Base-by-base conservation (phyloP, 2,113 vertebrate species). In the Salvelinus fontinalis region DNA sequence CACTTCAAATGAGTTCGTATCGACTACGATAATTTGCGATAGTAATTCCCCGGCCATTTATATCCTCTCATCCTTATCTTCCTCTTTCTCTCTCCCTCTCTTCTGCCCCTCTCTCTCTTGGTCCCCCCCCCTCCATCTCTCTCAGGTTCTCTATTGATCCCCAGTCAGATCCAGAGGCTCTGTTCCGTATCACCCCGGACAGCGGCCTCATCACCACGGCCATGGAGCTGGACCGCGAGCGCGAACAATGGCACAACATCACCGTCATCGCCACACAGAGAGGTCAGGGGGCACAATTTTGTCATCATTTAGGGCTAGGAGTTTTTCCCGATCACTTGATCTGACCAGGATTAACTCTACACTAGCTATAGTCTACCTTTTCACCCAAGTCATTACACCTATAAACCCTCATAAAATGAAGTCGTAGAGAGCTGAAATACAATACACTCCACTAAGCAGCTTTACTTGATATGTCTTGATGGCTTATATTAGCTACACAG, bases 81-180 rank as follows among this genome's bases (percentile, higher is more conserved):
- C 62, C 44, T 59, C 24, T 49, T 9, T 79, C 27, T 26, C 22
- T 70, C n/a, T 64, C 66, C 14, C 39, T 44, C 39, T 44, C 39
- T 26, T 6, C 72, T 8, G 79, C 48, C 76, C 68, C 22, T 79
- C 49, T 7, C 49, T 7, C 48, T 51, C 29, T 31, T 16, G 3
- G 22, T 4, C 70, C 60, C 16, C 8, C 49, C 4, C 16, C 14
- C 24, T 74, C 27, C 27, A 7, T 65, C 0, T 75, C 78, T 83
- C 74, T 75, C 87, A 96, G 95, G 83, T 96, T 96, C 87, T 95
- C 95, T 82, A 95, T 96, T 82, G 94, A 96, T 80, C 95, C 95
- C 20, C 91, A 95, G 87, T 95, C 96, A 7, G 95, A 97, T 71
- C 94, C 94, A 0, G 95, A 97, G 84, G 92, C 89, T 62, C 90